phyloP scores from a whole-genome alignment of 2,888 invertebrate genomes.

The Scaeva pyrastri region DNA sequence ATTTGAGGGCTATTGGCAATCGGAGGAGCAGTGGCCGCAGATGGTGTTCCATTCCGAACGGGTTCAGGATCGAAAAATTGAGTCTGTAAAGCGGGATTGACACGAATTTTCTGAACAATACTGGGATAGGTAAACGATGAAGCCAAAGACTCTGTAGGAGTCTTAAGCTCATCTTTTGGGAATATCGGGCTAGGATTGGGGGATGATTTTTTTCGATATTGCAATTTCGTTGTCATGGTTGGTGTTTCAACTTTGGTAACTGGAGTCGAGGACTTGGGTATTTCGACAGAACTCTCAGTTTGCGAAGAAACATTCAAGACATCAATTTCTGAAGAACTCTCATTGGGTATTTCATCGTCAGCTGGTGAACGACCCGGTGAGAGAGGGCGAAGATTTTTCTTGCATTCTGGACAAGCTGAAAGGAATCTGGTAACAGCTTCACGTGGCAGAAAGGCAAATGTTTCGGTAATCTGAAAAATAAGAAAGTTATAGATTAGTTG shows the following conservation, averaged over 20 bases:
- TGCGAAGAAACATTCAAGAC: slow-evolving; percentile 81
- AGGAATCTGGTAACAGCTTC: slow-evolving; percentile 98
- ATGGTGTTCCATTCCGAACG: slow-evolving; percentile 41
- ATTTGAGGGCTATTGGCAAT: slow-evolving; percentile 36
- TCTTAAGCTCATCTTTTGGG: slow-evolving; percentile 23
- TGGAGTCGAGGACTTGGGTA: slow-evolving; percentile 54
- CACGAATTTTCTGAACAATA: slow-evolving; percentile 78
- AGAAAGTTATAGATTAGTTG: neutral
- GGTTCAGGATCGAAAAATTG: slow-evolving; percentile 79
- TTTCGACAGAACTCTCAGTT: slow-evolving; percentile 82
- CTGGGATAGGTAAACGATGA: slow-evolving; percentile 34
- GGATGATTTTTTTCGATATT: slow-evolving; percentile 28
- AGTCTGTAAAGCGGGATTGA: slow-evolving; percentile 79
- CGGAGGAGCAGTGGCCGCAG: slow-evolving; percentile 28
- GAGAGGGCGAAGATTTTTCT: slow-evolving; percentile 82
- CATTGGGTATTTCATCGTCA: slow-evolving; percentile 81
- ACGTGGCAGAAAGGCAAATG: slow-evolving; percentile 96
- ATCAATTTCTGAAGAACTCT: slow-evolving; percentile 83
- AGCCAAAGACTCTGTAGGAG: slow-evolving; percentile 21
- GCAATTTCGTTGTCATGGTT: neutral
- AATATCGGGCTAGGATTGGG: slow-evolving; percentile 7
- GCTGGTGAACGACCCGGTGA: slow-evolving; percentile 80
- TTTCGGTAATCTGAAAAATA: slow-evolving; percentile 94
- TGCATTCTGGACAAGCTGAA: slow-evolving; percentile 96
- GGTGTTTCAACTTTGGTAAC: slow-evolving; percentile 29